Base-by-base conservation (phyloP, 2,888 invertebrate species). In the Tubulanus polymorphus region DNA sequence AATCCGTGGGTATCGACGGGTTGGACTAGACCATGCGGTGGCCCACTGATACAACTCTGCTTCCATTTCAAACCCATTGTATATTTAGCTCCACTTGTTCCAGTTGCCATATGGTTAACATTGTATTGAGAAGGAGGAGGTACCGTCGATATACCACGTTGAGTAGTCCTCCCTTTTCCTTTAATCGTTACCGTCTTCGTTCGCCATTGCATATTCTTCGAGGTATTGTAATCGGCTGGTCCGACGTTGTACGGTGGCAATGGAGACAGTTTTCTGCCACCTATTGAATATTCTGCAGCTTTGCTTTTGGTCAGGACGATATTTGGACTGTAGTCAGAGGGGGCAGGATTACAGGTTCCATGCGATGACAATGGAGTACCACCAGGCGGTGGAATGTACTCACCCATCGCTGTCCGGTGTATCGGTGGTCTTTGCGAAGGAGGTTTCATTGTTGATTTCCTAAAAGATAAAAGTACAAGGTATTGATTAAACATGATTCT, bases 341-440 rank as follows among this genome's bases (percentile, higher is more conserved):
- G 69, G 15, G 51, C 51, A 2, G 58, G 55, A 3, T 18, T 20
- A 27, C 69, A 67, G 1, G 68, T 62, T 68, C 71, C 67, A 18
- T 64, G 45, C 12, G 59, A 60, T 12, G 72, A 68, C 1, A 72
- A 63, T 1, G 70, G 67, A 30, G 64, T 65, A 12, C 63, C 67
- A 2, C 65, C 69, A 2, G 55, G 54, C 1, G 67, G 65, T 0
- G 68, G 63, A 28, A 70, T 63, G 45, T 68, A 71, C n/a, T 63
- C 61, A 20, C 72, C 72, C 72, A 72, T 72, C 1, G 69, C 60
- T 26, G 67, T 66, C 15, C 70, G 50, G 28, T n/a, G 35, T n/a
- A n/a, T n/a, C n/a, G n/a, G n/a, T n/a, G n/a, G n/a, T n/a, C n/a
- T n/a, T n/a, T n/a, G n/a, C n/a, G n/a, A n/a, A n/a, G n/a, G n/a